phyloP scores from a whole-genome alignment of 2,113 vertebrate genomes.

The Microtus montanus region DNA sequence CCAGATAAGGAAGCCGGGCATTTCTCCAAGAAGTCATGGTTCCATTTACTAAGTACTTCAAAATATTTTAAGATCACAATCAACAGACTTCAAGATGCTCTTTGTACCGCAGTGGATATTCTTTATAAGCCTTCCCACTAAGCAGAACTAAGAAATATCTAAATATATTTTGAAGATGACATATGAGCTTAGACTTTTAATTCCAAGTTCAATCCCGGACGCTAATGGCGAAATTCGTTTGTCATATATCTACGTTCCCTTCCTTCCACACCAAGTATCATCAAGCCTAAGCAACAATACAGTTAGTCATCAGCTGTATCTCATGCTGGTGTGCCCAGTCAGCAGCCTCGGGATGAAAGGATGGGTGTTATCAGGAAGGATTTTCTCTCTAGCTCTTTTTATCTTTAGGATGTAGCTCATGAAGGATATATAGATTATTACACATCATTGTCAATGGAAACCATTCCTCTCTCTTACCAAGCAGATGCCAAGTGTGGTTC shows the following conservation, averaged over 20 bases:
- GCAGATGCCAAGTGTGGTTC: not conserved
- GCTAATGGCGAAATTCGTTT: not conserved
- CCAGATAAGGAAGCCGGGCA: slow-evolving; percentile 59
- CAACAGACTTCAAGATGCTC: not conserved
- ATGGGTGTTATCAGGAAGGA: not conserved
- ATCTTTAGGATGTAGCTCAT: not conserved
- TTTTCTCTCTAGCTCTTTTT: not conserved
- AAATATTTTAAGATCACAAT: slow-evolving; percentile 53
- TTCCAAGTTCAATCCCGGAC: not conserved
- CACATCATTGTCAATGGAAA: not conserved
- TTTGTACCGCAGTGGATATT: slow-evolving; percentile 7
- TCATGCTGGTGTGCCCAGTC: not conserved
- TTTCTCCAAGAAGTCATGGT: slow-evolving; percentile 57
- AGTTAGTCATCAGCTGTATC: not conserved
- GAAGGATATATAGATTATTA: not conserved
- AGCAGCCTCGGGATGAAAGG: not conserved
- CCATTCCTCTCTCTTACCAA: not conserved
- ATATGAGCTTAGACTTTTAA: slow-evolving; percentile 13
- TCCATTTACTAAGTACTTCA: slow-evolving; percentile 55
- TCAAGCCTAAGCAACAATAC: not conserved
- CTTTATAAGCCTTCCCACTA: not conserved
- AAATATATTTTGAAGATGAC: slow-evolving; percentile 37
- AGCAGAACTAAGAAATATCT: not conserved
- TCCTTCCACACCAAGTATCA: not conserved
- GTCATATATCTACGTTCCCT: not conserved